phyloP scores from a whole-genome alignment of 2,888 invertebrate genomes.

The Rhingia rostrata region DNA sequence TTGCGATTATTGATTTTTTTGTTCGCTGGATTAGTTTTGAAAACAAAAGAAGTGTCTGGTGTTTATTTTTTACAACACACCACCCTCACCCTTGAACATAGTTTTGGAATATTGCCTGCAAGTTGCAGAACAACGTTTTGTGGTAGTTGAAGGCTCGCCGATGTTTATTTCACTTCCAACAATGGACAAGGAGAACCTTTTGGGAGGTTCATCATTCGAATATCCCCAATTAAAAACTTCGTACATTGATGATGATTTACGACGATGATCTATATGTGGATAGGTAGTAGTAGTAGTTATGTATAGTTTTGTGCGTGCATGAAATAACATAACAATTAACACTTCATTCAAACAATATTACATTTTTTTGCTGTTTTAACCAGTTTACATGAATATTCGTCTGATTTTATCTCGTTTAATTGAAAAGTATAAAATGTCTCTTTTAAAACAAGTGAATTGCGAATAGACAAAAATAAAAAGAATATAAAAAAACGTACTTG shows the following conservation, averaged over 20 bases:
- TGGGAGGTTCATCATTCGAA: constrained; percentile 83
- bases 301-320: constrained; percentile 75
- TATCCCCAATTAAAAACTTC: constrained; percentile 88
- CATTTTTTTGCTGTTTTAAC: constrained; percentile 41
- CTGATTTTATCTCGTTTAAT: constrained; percentile 26
- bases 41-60: constrained; percentile 55
- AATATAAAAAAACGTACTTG: constrained; percentile 30
- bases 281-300: constrained; percentile 68
- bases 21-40: constrained; percentile 63
- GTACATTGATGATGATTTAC: constrained; percentile 89
- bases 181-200: constrained; percentile 82
- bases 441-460: constrained; percentile 55
- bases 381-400: constrained; percentile 19
- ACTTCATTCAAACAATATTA: constrained; percentile 70
- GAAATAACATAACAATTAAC: constrained; percentile 70
- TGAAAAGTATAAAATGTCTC: constrained; percentile 45
- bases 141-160: constrained; percentile 80
- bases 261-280: constrained; percentile 81
- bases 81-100: constrained; percentile 82
- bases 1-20: constrained; percentile 53
- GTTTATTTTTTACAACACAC: constrained; percentile 50
- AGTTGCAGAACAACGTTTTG: constrained; percentile 77
- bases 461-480: constrained; percentile 29
- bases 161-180: constrained; percentile 83
- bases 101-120: constrained; percentile 79